Conservation (phyloP, 1,140 invertebrate species). For the Achroia grisella region DNA sequence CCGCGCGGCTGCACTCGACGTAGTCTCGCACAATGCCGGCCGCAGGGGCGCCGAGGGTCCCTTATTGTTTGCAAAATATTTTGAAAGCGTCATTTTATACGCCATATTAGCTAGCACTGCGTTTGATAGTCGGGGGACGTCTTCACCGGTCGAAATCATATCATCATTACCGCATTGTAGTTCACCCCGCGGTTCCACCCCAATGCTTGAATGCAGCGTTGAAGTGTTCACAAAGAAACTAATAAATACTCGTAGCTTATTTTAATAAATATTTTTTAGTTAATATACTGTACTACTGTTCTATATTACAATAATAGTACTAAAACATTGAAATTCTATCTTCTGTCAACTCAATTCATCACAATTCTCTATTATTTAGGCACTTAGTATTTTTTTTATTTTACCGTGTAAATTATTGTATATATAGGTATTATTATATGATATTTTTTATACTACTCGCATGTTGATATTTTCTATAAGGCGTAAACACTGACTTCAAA, state of each 20-base stretch:
- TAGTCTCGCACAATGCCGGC: conserved; percentile 26
- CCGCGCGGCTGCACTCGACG: background rate
- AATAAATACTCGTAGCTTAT: conserved; percentile 4
- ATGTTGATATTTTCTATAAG: no score
- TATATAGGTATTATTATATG: no score
- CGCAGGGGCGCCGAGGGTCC: conserved; percentile 50
- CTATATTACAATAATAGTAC: no score
- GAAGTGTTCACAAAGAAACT: conserved; percentile 17
- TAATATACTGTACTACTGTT: background rate
- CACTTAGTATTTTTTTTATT: no score
- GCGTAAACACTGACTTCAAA: no score
- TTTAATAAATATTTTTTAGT: conserved; percentile 1
- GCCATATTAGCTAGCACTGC: conserved; percentile 61
- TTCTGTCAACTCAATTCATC: no score
- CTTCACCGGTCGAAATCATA: conserved; percentile 52
- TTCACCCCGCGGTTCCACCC: conserved; percentile 11
- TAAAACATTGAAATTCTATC: no score
- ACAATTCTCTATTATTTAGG: no score
- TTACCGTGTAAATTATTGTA: no score
- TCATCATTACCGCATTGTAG: conserved; percentile 55
- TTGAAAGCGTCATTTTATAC: conserved; percentile 70
- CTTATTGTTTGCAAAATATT: conserved; percentile 71
- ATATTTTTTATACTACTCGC: no score
- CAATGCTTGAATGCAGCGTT: conserved; percentile 3
- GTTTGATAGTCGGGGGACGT: conserved; percentile 57